Conservation (phyloP, 2,888 invertebrate species). For the Antheraea assamensis region DNA sequence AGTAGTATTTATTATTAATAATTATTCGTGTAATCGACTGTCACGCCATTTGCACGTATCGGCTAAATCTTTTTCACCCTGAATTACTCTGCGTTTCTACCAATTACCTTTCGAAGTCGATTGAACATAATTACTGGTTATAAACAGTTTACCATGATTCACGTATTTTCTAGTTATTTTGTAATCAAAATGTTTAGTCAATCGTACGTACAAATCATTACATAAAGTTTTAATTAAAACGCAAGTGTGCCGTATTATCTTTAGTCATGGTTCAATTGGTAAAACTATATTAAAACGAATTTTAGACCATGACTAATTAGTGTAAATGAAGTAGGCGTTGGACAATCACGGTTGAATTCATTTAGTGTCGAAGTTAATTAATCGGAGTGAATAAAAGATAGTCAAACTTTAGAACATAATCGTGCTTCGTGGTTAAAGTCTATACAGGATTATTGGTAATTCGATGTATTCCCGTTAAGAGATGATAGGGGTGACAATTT, state of each 20-base stretch:
- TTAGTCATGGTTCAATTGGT: background rate
- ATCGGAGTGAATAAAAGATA: background rate
- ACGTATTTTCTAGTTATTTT: background rate
- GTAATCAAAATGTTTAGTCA: constrained; percentile 3
- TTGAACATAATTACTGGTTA: background rate
- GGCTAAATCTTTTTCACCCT: background rate
- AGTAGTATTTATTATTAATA: background rate
- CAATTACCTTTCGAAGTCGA: constrained; percentile 1
- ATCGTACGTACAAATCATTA: background rate
- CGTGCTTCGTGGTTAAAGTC: background rate
- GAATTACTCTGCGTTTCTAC: background rate
- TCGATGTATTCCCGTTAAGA: too few relatives aligned
- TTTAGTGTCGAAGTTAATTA: background rate
- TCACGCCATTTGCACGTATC: background rate
- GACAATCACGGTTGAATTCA: background rate
- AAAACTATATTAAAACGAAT: background rate
- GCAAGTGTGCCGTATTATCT: background rate
- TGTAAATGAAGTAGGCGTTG: background rate
- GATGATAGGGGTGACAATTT: too few relatives aligned
- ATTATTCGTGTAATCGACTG: background rate
- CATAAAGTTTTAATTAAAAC: constrained; percentile 10
- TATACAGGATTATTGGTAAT: too few relatives aligned
- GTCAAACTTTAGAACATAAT: background rate
- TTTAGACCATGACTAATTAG: background rate
- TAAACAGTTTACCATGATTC: constrained; percentile 7